A percentile compares a stretch with the other conserved stretches of the same genome.
Conservation (phyloP, 2,888 invertebrate species). For the Adelognathus sp. region DNA sequence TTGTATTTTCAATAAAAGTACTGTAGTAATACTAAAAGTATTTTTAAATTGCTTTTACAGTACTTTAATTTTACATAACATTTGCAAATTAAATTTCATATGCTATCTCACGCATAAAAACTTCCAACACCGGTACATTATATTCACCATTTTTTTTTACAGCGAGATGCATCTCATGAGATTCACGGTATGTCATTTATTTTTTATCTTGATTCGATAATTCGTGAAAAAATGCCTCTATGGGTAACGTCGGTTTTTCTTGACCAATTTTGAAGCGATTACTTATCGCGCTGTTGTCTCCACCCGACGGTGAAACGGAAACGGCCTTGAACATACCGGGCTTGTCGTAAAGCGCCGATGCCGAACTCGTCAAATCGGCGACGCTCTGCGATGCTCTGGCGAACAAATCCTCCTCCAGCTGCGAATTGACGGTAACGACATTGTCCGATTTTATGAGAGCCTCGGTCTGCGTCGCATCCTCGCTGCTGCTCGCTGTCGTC, state of each 20-base stretch:
- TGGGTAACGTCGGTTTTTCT: constrained; percentile 90
- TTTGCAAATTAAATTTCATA: too few species aligned
- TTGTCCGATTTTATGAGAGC: constrained; percentile 44
- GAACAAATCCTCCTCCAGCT: constrained; percentile 75
- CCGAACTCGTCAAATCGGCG: constrained; percentile 88
- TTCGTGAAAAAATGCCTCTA: constrained; percentile 91
- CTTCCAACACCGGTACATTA: too few species aligned
- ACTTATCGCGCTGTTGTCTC: constrained; percentile 78
- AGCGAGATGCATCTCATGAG: neutral
- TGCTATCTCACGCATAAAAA: too few species aligned
- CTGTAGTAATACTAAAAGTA: too few species aligned
- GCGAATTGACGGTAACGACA: constrained; percentile 56
- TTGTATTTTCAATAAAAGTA: neutral
- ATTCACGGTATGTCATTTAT: neutral
- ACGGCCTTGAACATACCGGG: constrained; percentile 88
- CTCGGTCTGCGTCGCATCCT: constrained; percentile 27
- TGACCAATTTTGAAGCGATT: constrained; percentile 88
- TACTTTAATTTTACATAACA: too few species aligned
- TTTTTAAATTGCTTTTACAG: too few species aligned
- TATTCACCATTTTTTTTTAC: too few species aligned
- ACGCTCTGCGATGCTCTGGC: constrained; percentile 85
- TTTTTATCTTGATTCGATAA: constrained; percentile 85
- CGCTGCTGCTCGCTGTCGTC: neutral
- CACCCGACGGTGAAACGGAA: constrained; percentile 81
- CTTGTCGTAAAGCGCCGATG: constrained; percentile 88